Conservation (phyloP, 2,888 invertebrate species). For the Flexamia atlantica region DNA sequence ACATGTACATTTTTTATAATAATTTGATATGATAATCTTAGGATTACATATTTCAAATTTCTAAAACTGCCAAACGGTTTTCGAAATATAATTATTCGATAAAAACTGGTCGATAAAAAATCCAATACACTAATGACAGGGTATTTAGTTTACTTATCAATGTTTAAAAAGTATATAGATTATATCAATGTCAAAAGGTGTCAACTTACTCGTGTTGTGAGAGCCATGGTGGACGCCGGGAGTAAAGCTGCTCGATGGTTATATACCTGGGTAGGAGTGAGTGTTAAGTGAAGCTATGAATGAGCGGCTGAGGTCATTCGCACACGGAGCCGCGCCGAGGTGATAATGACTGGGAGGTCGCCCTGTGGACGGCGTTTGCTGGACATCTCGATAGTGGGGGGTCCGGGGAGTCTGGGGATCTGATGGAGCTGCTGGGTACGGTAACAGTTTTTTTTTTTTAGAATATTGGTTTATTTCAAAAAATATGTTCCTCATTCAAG, state of each 20-base stretch:
- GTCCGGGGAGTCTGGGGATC: neutral
- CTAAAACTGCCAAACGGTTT: too few relatives aligned
- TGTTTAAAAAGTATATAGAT: too few relatives aligned
- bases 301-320: constrained; percentile 6
- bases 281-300: constrained; percentile 11
- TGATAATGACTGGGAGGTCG: neutral
- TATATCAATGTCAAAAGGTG: neutral
- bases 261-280: constrained; percentile 3
- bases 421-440: neutral
- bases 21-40: too few relatives aligned
- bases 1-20: too few relatives aligned
- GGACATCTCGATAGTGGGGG: neutral
- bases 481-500: too few relatives aligned
- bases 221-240: neutral
- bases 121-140: too few relatives aligned
- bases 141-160: too few relatives aligned
- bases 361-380: neutral
- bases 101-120: too few relatives aligned
- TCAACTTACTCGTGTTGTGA: neutral
- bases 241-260: neutral
- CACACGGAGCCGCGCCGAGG: neutral
- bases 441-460: too few relatives aligned
- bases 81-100: too few relatives aligned
- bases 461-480: too few relatives aligned
- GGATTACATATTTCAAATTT: too few relatives aligned